Percentiles rank a stretch among this genome's conserved stretches.
Evolutionary conservation across 2,113 vertebrate genomes (phyloP).

Genomic region (Acanthochromis polyacanthus): DNA sequence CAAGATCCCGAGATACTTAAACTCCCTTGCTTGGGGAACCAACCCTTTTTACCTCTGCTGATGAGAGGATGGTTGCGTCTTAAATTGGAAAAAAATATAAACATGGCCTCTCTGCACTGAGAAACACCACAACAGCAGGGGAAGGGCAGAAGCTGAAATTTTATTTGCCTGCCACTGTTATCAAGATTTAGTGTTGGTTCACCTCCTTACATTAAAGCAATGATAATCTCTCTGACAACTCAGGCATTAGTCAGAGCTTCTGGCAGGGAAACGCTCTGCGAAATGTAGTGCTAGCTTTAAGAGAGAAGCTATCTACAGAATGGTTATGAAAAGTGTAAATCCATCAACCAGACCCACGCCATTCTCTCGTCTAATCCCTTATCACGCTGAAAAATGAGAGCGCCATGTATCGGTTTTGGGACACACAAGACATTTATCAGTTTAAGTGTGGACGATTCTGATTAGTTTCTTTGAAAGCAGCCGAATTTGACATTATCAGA

Average conservation of each 20-base stretch:
- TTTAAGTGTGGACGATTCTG: constrained; percentile 48
- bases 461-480: constrained; percentile 46
- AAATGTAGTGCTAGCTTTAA: constrained; percentile 25
- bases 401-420: constrained; percentile 36
- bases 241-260: constrained; percentile 54
- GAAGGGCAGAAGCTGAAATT: constrained; percentile 16
- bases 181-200: constrained; percentile 57
- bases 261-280: constrained; percentile 32
- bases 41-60: constrained; percentile 38
- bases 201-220: constrained; percentile 65
- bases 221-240: constrained; percentile 68
- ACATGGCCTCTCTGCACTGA: not conserved
- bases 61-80: constrained; percentile 24
- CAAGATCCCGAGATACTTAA: no score
- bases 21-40: no score
- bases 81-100: not conserved
- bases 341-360: constrained; percentile 52
- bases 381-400: constrained; percentile 60
- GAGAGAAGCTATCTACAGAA: constrained; percentile 35
- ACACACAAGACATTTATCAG: constrained; percentile 59
- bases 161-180: constrained; percentile 55
- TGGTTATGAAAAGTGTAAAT: constrained; percentile 49
- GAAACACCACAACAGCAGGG: constrained; percentile 21
- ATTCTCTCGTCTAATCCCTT: constrained; percentile 54
- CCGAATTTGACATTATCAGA: constrained; percentile 49